These are phyloP conservation scores for Hylia prasina DNA, from an alignment of 2,113 vertebrate species.

Conservation along the genomic window DNA sequence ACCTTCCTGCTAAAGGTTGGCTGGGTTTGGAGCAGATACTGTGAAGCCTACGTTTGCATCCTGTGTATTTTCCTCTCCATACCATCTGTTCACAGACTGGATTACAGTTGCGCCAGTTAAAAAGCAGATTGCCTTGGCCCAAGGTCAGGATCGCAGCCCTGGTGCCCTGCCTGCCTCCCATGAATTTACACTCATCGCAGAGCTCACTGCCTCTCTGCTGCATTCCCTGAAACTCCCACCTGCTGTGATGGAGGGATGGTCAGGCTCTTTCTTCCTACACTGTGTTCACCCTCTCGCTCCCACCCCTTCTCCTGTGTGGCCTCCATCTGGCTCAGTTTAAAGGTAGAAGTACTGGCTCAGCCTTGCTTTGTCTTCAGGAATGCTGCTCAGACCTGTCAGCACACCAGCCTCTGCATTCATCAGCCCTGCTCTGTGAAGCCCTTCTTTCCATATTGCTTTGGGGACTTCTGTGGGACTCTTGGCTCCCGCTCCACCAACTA, in stretches of 20 bases:
- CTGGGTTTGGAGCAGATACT: constrained; percentile 35
- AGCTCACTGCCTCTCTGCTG: neutral
- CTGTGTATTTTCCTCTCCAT: neutral
- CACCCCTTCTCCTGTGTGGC: neutral
- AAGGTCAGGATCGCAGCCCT: constrained; percentile 52
- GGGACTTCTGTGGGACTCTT: neutral
- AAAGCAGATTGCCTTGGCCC: constrained; percentile 71
- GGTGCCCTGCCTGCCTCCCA: neutral
- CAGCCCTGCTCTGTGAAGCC: neutral
- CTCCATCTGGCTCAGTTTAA: neutral
- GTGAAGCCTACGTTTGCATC: constrained; percentile 32
- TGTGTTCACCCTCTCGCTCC: neutral
- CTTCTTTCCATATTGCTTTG: neutral
- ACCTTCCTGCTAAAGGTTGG: constrained; percentile 51
- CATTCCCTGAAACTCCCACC: neutral
- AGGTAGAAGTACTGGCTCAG: neutral
- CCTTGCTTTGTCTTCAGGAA: constrained; percentile 28
- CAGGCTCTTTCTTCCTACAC: neutral
- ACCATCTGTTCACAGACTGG: constrained; percentile 70
- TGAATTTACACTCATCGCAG: neutral
- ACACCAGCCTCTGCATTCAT: neutral
- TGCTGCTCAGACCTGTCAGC: neutral
- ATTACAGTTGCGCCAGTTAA: constrained; percentile 67
- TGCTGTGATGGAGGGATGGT: neutral
- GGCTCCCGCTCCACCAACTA: neutral